A percentile compares a stretch with the other conserved stretches of the same genome.
Conservation (phyloP, 1,140 invertebrate genomes). For the Pteromalus puparum region DNA sequence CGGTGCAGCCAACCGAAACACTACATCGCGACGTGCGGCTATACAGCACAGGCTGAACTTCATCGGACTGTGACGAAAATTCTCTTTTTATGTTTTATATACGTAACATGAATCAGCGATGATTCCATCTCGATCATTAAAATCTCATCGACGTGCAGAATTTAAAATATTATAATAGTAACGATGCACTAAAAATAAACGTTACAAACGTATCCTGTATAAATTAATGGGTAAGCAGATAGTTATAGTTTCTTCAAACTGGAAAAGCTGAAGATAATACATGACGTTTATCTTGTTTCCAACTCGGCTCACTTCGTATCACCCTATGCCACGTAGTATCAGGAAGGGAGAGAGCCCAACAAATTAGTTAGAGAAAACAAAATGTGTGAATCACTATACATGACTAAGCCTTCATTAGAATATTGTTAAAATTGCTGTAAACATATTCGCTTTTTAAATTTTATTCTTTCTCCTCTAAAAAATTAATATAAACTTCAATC, state of each 20-base stretch:
- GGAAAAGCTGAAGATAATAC: no score
- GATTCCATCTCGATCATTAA: neutral
- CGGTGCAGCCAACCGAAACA: neutral
- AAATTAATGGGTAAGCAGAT: no score
- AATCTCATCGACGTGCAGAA: neutral
- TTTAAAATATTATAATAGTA: neutral
- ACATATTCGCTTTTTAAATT: no score
- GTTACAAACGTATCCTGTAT: no score
- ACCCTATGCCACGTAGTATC: neutral
- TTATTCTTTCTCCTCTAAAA: no score
- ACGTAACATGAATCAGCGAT: neutral
- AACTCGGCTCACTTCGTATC: neutral
- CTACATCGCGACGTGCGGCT: neutral
- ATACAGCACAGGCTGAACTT: neutral
- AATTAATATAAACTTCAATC: no score
- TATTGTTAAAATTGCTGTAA: neutral
- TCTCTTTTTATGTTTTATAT: constrained; percentile 1
- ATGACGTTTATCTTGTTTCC: no score
- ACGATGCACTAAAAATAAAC: no score
- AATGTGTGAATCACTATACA: neutral
- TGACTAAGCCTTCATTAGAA: no score
- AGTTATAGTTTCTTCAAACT: no score
- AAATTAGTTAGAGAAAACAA: neutral
- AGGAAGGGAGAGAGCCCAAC: neutral
- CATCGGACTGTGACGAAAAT: neutral